A percentile compares a stretch with the other conserved stretches of the same genome.
Conservation (phyloP, 2,888 invertebrate genomes). For the Chloroclysta siterata region DNA sequence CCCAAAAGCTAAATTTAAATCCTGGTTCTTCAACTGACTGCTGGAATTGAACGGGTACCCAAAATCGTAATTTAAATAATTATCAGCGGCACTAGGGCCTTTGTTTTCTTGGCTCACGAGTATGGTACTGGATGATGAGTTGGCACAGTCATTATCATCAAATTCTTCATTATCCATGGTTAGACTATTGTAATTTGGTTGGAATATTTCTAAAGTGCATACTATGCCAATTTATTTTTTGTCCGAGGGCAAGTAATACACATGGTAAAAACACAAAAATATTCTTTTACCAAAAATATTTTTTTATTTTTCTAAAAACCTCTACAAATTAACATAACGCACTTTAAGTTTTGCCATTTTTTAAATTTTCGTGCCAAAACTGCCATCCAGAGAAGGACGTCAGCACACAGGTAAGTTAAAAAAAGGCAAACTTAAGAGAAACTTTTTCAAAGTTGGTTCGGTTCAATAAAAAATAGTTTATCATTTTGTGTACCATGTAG, state of each 20-base stretch:
- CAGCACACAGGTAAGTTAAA: background rate
- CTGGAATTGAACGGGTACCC: constrained; percentile 23
- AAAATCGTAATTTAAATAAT: constrained; percentile 26
- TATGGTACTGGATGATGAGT: constrained; percentile 23
- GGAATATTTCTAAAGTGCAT: background rate
- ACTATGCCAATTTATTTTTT: background rate
- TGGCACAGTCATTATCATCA: constrained; percentile 22
- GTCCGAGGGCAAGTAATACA: background rate
- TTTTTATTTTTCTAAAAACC: background rate
- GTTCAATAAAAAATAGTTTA: too few species aligned
- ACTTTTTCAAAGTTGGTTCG: too few species aligned
- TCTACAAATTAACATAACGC: background rate
- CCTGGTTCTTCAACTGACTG: constrained; percentile 15
- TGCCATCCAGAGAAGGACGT: background rate
- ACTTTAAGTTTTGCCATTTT: constrained; percentile 41
- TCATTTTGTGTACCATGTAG: too few species aligned
- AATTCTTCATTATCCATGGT: constrained; percentile 29
- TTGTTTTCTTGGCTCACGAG: constrained; percentile 4
- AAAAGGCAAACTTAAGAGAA: too few species aligned
- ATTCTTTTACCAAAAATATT: constrained; percentile 8
- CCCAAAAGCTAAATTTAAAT: constrained; percentile 2
- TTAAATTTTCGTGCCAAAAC: constrained; percentile 45
- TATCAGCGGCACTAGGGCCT: constrained; percentile 15
- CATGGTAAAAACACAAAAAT: constrained; percentile 9
- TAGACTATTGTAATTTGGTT: background rate